These are phyloP conservation scores for Epistrophe grossulariae DNA, from an alignment of 2,888 invertebrate species.

Conservation along the genomic window DNA sequence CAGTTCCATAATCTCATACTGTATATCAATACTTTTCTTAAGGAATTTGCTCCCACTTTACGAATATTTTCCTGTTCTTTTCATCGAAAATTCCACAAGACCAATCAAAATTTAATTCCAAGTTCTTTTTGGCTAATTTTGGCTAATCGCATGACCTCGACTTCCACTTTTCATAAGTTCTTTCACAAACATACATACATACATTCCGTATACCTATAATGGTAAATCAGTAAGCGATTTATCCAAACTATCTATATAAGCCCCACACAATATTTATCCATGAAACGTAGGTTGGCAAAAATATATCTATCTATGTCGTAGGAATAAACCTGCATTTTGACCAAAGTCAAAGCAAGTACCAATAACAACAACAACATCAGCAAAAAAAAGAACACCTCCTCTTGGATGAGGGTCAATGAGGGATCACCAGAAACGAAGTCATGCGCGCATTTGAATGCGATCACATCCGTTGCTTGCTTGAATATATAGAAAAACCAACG, in stretches of 20 bases:
- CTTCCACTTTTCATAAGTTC: slow-evolving; percentile 64
- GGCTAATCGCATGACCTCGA: slow-evolving; percentile 65
- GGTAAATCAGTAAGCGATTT: slow-evolving; percentile 55
- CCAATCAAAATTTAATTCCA: slow-evolving; percentile 7
- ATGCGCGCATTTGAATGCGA: slow-evolving; percentile 68
- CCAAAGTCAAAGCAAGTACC: slow-evolving; percentile 33
- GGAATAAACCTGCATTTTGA: slow-evolving; percentile 53
- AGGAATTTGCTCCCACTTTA: background rate
- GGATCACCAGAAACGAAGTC: slow-evolving; percentile 68
- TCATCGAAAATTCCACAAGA: background rate
- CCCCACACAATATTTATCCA: slow-evolving; percentile 35
- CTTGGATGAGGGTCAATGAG: slow-evolving; percentile 73
- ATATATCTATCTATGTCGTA: background rate
- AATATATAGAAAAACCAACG: slow-evolving; percentile 19
- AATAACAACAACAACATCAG: background rate
- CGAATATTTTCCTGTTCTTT: background rate
- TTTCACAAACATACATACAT: background rate
- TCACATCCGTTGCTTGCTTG: slow-evolving; percentile 50
- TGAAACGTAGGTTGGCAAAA: background rate
- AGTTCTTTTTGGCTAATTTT: slow-evolving; percentile 44
- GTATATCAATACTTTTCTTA: no score
- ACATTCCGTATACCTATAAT: slow-evolving; percentile 16
- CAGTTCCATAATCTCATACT: background rate
- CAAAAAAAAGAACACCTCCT: slow-evolving; percentile 3
- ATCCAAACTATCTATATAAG: slow-evolving; percentile 20